phyloP scores from a whole-genome alignment of 1,140 invertebrate genomes.

The Babylonia areolata region DNA sequence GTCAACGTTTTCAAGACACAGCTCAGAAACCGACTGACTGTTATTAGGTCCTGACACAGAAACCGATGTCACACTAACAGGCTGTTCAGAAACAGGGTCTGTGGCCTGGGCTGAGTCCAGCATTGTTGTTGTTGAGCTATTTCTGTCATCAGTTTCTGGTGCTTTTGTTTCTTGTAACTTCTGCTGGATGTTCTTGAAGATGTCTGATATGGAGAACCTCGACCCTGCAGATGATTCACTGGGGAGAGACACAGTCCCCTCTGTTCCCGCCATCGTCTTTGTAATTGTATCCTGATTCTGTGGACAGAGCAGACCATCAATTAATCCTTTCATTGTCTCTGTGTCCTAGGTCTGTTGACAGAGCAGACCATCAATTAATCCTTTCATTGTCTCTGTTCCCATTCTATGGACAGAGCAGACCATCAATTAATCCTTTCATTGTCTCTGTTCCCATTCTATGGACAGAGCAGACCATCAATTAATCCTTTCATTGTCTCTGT shows the following conservation, averaged over 20 bases:
- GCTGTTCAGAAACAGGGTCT: neutral
- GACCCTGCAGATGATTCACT: neutral
- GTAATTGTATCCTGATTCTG: neutral
- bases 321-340: neutral
- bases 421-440: no score
- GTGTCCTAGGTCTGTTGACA: no score
- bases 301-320: neutral
- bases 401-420: no score
- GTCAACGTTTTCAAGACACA: neutral
- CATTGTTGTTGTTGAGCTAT: neutral
- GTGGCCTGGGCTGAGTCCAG: neutral
- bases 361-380: no score
- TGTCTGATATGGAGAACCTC: neutral
- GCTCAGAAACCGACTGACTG: neutral
- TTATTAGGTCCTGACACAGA: neutral
- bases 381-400: neutral
- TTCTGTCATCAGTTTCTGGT: neutral
- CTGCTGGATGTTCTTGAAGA: conserved; percentile 3
- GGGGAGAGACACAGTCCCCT: neutral
- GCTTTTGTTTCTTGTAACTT: neutral
- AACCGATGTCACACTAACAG: neutral
- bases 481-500: no score
- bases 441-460: no score
- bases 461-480: no score
- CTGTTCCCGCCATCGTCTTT: neutral